These are phyloP conservation scores for Alcis repandata DNA, from an alignment of 2,888 invertebrate genomes.

Conservation along the genomic window DNA sequence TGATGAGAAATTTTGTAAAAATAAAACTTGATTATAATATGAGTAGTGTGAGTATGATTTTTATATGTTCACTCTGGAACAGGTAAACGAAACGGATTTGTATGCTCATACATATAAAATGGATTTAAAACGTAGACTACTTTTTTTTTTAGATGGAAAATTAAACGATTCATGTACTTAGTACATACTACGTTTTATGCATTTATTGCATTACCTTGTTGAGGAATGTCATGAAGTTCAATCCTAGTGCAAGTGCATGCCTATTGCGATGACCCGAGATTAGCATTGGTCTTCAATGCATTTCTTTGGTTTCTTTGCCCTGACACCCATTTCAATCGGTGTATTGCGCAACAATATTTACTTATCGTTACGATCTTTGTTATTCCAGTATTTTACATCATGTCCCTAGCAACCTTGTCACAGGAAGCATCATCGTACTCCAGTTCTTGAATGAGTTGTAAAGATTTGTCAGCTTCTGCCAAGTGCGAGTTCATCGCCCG, in stretches of 20 bases:
- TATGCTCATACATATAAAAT: no score
- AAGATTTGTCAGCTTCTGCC: conserved; percentile 44
- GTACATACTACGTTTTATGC: no score
- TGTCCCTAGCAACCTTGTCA: not conserved
- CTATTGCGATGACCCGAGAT: not conserved
- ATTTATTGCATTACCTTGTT: not conserved
- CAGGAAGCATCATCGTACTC: not conserved
- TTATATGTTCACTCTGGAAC: no score
- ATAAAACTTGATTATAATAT: no score
- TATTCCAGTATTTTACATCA: not conserved
- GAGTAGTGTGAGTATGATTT: no score
- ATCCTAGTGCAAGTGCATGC: not conserved
- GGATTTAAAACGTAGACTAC: no score
- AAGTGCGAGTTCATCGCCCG: conserved; percentile 53
- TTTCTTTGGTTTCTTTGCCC: conserved; percentile 27
- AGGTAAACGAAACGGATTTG: no score
- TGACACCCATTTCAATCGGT: not conserved
- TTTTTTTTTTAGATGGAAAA: no score
- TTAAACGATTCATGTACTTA: no score
- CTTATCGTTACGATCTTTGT: not conserved
- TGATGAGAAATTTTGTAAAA: no score
- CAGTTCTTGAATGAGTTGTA: conserved; percentile 26
- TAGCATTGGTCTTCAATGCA: conserved; percentile 12
- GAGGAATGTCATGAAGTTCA: not conserved
- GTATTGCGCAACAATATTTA: not conserved